Evolutionary conservation across 2,113 vertebrate species (phyloP).

Genomic region (Mandrillus leucophaeus): DNA sequence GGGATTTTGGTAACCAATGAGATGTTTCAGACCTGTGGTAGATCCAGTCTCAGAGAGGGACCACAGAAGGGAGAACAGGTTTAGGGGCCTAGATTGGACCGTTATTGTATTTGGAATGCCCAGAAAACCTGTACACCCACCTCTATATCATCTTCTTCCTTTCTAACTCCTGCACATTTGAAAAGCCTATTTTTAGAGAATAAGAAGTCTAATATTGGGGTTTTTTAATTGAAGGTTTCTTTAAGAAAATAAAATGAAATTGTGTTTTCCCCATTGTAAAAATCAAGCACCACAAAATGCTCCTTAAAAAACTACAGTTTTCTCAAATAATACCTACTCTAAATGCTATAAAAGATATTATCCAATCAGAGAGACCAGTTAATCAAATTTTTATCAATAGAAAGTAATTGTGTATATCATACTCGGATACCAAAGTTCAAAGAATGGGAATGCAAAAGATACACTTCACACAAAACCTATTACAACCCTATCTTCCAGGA

Average conservation of each 20-base stretch:
- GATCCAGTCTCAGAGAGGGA: not conserved
- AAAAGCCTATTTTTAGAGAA: not conserved
- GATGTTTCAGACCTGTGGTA: not conserved
- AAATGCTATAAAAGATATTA: not conserved
- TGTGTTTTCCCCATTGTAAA: not conserved
- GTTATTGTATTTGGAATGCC: not conserved
- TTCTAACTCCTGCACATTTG: not conserved
- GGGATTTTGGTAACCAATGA: not conserved
- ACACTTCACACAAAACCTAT: not conserved
- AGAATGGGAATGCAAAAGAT: not conserved
- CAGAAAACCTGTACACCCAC: not conserved
- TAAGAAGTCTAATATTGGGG: not conserved
- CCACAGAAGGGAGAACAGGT: not conserved
- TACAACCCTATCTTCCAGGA: not conserved
- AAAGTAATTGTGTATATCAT: not conserved
- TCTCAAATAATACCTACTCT: not conserved
- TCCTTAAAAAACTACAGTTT: not conserved
- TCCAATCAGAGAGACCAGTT: not conserved
- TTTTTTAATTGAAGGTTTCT: not conserved
- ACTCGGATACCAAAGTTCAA: not conserved
- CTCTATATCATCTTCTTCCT: not conserved
- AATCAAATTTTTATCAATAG: not conserved
- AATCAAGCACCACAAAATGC: not conserved
- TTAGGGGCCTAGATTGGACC: not conserved
- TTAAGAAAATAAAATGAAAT: not conserved